Conservation (phyloP, 2,888 invertebrate species). For the Hipparchia sbordonii region DNA sequence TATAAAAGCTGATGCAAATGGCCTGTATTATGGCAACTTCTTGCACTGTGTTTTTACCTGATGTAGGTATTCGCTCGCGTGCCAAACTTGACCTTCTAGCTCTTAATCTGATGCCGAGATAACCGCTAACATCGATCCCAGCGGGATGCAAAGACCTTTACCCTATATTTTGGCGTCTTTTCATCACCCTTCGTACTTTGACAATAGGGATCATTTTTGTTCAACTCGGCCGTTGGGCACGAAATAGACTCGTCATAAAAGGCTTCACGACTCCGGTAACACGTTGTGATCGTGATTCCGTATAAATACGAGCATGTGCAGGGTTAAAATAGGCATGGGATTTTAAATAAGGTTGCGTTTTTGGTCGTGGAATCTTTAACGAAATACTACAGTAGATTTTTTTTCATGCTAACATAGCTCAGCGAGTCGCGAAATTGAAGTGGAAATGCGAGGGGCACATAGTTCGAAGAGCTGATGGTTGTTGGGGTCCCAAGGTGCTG, state of each 20-base stretch:
- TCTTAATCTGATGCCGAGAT: constrained; percentile 75
- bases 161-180: constrained; percentile 40
- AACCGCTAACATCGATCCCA: constrained; percentile 74
- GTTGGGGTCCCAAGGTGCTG: too few relatives aligned
- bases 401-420: neutral
- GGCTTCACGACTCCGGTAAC: constrained; percentile 67
- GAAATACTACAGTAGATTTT: neutral
- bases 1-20: constrained; percentile 44
- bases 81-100: constrained; percentile 72
- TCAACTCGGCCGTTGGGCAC: constrained; percentile 38
- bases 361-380: constrained; percentile 26
- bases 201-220: constrained; percentile 49
- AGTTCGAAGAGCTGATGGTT: too few relatives aligned
- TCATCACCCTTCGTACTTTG: constrained; percentile 44
- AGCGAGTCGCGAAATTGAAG: too few relatives aligned
- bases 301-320: constrained; percentile 50
- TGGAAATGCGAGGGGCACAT: too few relatives aligned
- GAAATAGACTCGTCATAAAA: constrained; percentile 71
- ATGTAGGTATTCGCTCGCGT: constrained; percentile 61
- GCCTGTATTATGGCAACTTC: constrained; percentile 37
- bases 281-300: constrained; percentile 68
- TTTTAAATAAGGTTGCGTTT: constrained; percentile 34
- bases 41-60: constrained; percentile 42
- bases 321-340: constrained; percentile 42
- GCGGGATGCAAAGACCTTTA: constrained; percentile 61